These are phyloP conservation scores for Anguilla pacifica DNA, from an alignment of 2,797 vertebrate genomes.

Conservation along the genomic window DNA sequence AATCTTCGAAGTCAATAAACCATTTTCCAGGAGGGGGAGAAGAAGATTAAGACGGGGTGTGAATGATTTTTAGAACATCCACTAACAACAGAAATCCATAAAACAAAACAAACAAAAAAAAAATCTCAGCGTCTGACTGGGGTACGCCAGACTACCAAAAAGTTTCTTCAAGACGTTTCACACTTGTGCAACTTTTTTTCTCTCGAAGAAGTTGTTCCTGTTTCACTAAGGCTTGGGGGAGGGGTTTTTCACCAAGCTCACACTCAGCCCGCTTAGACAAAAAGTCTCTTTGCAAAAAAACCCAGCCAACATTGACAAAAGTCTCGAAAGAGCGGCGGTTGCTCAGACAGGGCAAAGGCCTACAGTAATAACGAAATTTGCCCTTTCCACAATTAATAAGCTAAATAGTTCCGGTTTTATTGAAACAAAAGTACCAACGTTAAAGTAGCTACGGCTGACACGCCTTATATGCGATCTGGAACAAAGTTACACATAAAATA, in stretches of 20 bases:
- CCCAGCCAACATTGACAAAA: slow-evolving; percentile 9
- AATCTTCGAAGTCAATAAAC: slow-evolving; percentile 52
- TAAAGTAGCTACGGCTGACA: neutral
- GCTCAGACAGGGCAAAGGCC: neutral
- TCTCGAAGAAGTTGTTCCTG: slow-evolving; percentile 63
- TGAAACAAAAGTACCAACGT: neutral
- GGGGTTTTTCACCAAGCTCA: slow-evolving; percentile 52
- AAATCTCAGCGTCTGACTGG: slow-evolving; percentile 51
- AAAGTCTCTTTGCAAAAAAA: slow-evolving; percentile 23
- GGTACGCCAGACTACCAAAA: slow-evolving; percentile 39
- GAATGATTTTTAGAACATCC: slow-evolving; percentile 41
- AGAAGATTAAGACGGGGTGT: slow-evolving; percentile 25
- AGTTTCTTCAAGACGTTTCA: slow-evolving; percentile 54
- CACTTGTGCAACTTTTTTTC: slow-evolving; percentile 57
- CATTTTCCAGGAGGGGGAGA: slow-evolving; percentile 35
- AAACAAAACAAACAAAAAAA: slow-evolving; percentile 26
- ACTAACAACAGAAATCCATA: slow-evolving; percentile 36
- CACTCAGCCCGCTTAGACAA: slow-evolving; percentile 24
- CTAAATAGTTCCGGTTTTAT: neutral
- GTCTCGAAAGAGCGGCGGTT: slow-evolving; percentile 6
- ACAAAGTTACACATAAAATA: neutral
- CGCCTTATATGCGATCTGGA: neutral
- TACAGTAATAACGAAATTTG: neutral
- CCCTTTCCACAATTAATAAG: neutral
- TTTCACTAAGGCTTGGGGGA: slow-evolving; percentile 61